Evolutionary conservation across 2,797 vertebrate species (phyloP), one percentile per base, ranked within the genome.

Genomic region (Cephalopachus bancanus): DNA sequence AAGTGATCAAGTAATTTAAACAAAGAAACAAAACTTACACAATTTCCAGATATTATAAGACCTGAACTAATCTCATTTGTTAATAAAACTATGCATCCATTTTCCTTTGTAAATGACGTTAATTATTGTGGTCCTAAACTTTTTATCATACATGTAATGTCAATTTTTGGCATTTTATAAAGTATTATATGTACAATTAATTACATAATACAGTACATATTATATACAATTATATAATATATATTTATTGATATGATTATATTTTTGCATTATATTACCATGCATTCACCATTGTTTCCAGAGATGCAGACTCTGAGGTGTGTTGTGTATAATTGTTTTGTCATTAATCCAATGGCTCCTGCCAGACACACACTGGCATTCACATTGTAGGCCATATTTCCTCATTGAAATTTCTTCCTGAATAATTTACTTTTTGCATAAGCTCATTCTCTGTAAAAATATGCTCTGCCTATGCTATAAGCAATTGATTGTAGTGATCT

Each of bases 321-420:
- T 59, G 86, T 11, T 76, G 6, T 62, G 33, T 76, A 7, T 78
- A 53, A 69, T 55, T 71, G 10, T 80, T 92, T 26, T 93, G 81
- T 74, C 53, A 83, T 33, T 69, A 17, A 89, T 72, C 14, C 16
- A 83, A 16, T 64, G 49, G 0, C 15, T 79, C 62, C 28, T 92
- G 33, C 33, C 80, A 71, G 80, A 72, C 16, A 80, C 44, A 28
- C 10, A 49, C 15, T 78, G 57, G 17, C 24, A 33, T 92, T 85
- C 55, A 76, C 10, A 62, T 64, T 81, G 10, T 0, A 92, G 72
- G 69, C 96, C 78, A 92, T 87, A 95, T 1, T 10, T 96, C 37
- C 89, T 97, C 72, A 86, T 10, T 95, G 92, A 37, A 16, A 96
- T 97, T 97, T 96, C 74, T 92, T 96, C 92, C 44, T n/a, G 72